Evolutionary conservation across 1,140 invertebrate species (phyloP).

Genomic region (Sarcophaga peregrina): DNA sequence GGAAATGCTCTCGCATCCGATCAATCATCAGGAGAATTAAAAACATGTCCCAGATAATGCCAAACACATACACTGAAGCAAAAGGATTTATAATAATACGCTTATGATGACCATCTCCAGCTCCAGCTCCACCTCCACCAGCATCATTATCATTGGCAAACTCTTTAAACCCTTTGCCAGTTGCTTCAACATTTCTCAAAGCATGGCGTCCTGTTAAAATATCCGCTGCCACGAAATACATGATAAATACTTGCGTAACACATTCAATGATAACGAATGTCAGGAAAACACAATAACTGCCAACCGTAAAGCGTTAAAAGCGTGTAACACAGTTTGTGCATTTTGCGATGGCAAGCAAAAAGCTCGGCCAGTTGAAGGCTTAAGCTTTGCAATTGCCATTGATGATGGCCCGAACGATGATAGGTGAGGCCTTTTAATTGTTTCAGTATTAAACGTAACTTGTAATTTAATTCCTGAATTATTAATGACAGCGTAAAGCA

Average conservation of each 20-base stretch:
- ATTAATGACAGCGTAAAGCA: neutral
- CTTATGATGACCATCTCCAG: neutral
- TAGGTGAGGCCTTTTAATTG: neutral
- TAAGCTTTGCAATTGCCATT: neutral
- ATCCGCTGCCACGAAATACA: slow-evolving; percentile 36
- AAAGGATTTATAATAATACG: slow-evolving; percentile 3
- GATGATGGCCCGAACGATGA: neutral
- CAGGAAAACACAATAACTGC: slow-evolving; percentile 30
- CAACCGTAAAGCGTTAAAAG: neutral
- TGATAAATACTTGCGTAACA: slow-evolving; percentile 39
- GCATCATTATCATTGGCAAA: neutral
- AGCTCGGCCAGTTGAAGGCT: neutral
- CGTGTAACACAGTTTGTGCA: neutral
- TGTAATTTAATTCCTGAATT: neutral
- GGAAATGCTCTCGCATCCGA: slow-evolving; percentile 5
- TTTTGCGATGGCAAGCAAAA: neutral
- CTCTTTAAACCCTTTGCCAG: neutral
- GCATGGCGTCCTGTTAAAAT: neutral
- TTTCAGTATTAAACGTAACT: neutral
- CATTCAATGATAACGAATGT: slow-evolving; percentile 43
- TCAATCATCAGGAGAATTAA: slow-evolving; percentile 29
- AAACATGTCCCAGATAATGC: slow-evolving; percentile 38
- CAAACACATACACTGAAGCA: slow-evolving; percentile 22
- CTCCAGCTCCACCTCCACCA: neutral
- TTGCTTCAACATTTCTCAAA: neutral